Base-by-base conservation (phyloP, 2,888 invertebrate genomes). In the Luffia ferchaultella region DNA sequence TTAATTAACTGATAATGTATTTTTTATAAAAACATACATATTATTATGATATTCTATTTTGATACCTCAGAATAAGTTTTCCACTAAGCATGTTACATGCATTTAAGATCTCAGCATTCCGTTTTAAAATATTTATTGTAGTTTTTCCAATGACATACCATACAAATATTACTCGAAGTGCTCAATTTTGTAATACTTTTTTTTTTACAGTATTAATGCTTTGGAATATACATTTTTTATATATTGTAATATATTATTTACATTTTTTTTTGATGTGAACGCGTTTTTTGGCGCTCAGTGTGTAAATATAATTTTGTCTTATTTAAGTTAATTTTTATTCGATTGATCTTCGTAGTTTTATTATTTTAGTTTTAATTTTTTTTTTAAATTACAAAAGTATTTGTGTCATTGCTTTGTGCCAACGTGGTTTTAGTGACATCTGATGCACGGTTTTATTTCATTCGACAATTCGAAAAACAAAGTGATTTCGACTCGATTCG, bases 51-150 rank as follows among this genome's bases (percentile, higher is more conserved):
- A 12, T 12, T 30, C 30, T 7, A 30, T 30, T 12, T 30, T 30
- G 30, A 12, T 30, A 12, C 30, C 30, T 30, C 12, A n/a, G n/a
- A 7, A 30, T 46, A 49, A 30, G 50, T 54, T 60, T 58, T 54
- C 54, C 55, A 60, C 52, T 51, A 55, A 54, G 56, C 54, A 52
- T 57, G 53, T n/a, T 42, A 30, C 52, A 58, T 57, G 52, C 57
- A 51, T 67, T 58, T 69, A 68, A 74, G 82, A 80, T 82, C 82
- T 80, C 80, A 82, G 69, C 82, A 82, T 82, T 82, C 82, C 80
- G 79, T 66, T 61, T 7, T 57, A n/a, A n/a, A n/a, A n/a, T n/a
- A n/a, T n/a, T n/a, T n/a, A n/a, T n/a, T n/a, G n/a, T 12, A 30
- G 30, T 30, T 30, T 30, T 7, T 30, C n/a, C n/a, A n/a, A n/a